Base-by-base conservation (phyloP, 2,797 vertebrate species). In the Sebastes wilsoni region DNA sequence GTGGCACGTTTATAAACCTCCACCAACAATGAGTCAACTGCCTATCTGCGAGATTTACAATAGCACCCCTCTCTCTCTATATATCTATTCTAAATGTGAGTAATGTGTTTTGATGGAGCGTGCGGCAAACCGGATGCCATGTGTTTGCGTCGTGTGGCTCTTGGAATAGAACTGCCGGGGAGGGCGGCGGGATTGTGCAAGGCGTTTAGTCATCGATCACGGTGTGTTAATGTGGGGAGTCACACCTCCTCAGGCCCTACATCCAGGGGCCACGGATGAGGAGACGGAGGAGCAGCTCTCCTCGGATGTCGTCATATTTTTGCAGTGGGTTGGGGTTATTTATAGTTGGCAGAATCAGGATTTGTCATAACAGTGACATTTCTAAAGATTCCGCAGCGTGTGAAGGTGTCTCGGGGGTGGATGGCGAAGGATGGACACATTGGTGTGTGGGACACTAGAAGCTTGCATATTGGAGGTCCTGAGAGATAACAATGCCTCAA, bases 301-400 rank as follows among this genome's bases (percentile, higher is more conserved):
- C 73, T 84, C 30, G 2, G 14, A 73, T 81, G 67, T 74, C 38
- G 18, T 80, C 85, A 84, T 52, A 42, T 71, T 76, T 46, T 77
- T 0, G 13, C 74, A 73, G 85, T 72, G 62, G 77, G 79, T 66
- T 69, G 73, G 3, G 13, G 54, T 56, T 91, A 90, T 93, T 91
- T 84, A 87, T 89, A 83, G 78, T 60, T 18, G n/a, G 14, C 60
- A 38, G 62, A 80, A 72, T 80, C 62, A 5, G 25, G 65, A 88
- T 89, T 92, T 75, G 79, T 93, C 89, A 90, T 77, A 72, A 70
- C 60, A 11, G 75, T 86, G 87, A 88, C 80, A 88, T 91, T 88
- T 85, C 73, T 79, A 76, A 89, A 84, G 80, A 84, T 75, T 79
- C 61, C 69, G 12, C 62, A 27, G 78, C 54, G 36, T 69, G 38